Percentiles rank a stretch among this genome's conserved stretches.
Conservation (phyloP, 2,797 vertebrate species). For the Gambusia yucatana region DNA sequence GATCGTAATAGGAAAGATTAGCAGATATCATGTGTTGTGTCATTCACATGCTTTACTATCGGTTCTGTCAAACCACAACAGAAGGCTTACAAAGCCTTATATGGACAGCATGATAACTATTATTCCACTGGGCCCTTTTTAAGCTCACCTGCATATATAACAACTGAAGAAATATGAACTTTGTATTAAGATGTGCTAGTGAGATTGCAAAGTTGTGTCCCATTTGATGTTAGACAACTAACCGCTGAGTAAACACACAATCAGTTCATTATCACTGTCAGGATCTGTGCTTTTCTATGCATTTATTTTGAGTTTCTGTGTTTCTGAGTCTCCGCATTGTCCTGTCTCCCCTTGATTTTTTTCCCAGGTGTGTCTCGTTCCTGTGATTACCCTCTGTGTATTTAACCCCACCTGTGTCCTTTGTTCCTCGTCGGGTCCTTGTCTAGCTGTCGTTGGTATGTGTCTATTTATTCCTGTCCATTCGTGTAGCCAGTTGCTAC, state of each 20-base stretch:
- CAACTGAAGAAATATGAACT: slow-evolving; percentile 5
- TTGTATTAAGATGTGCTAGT: neutral
- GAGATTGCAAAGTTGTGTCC: slow-evolving; percentile 15
- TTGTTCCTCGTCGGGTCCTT: too few relatives aligned
- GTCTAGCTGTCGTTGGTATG: too few relatives aligned
- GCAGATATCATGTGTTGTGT: neutral
- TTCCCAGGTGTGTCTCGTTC: too few relatives aligned
- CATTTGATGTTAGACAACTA: slow-evolving; percentile 17
- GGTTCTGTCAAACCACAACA: neutral
- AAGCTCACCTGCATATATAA: slow-evolving; percentile 17
- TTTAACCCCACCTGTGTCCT: too few relatives aligned
- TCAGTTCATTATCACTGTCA: slow-evolving; percentile 37
- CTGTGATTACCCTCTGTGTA: too few relatives aligned
- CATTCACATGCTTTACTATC: neutral
- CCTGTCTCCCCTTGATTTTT: too few relatives aligned
- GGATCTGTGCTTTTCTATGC: too few relatives aligned
- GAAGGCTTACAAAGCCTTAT: neutral
- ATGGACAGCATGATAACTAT: too few relatives aligned
- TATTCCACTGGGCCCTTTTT: slow-evolving; percentile 4
- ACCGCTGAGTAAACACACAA: slow-evolving; percentile 3
- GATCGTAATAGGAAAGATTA: neutral
- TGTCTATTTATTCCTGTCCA: too few relatives aligned
- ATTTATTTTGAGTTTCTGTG: too few relatives aligned
- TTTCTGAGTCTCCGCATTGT: too few relatives aligned
- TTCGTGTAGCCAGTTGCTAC: too few relatives aligned